phyloP scores from a whole-genome alignment of 1,140 invertebrate species.

The Dendroctonus valens region DNA sequence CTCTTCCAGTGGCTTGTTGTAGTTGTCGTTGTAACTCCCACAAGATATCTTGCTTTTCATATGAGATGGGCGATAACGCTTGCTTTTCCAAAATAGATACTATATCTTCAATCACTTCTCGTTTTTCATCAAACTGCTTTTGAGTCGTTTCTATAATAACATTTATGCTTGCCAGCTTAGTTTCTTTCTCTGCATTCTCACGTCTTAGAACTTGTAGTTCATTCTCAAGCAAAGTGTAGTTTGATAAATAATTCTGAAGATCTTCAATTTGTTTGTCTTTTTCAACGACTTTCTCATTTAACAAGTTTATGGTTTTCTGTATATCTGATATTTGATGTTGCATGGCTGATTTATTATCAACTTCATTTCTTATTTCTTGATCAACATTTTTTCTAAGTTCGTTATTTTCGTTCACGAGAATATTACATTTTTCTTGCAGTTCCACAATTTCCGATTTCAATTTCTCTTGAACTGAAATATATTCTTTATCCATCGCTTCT shows the following conservation, averaged over 20 bases:
- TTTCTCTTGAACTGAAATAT: conserved; percentile 54
- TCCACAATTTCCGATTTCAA: conserved; percentile 50
- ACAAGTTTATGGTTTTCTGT: conserved; percentile 40
- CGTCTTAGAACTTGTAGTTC: conserved; percentile 31
- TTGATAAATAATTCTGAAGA: conserved; percentile 24
- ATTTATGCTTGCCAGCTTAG: conserved; percentile 34
- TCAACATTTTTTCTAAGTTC: conserved; percentile 48
- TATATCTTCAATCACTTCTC: conserved; percentile 36
- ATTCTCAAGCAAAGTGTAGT: conserved; percentile 24
- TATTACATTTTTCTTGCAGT: conserved; percentile 55
- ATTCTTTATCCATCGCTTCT: conserved; percentile 59
- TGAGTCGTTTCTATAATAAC: conserved; percentile 37
- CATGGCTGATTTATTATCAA: conserved; percentile 43
- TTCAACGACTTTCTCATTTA: conserved; percentile 38
- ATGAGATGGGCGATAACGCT: conserved; percentile 28
- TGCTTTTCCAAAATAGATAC: conserved; percentile 35
- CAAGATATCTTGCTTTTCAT: conserved; percentile 36
- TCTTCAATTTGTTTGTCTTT: conserved; percentile 27
- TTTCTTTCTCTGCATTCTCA: conserved; percentile 31
- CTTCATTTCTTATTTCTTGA: conserved; percentile 47
- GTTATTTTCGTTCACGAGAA: conserved; percentile 52
- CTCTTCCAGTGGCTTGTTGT: conserved; percentile 12
- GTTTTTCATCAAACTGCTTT: conserved; percentile 39
- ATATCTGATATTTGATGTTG: conserved; percentile 51
- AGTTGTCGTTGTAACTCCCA: conserved; percentile 36